These are phyloP conservation scores for Palaemon carinicauda DNA, from an alignment of 1,140 invertebrate genomes.

Conservation along the genomic window DNA sequence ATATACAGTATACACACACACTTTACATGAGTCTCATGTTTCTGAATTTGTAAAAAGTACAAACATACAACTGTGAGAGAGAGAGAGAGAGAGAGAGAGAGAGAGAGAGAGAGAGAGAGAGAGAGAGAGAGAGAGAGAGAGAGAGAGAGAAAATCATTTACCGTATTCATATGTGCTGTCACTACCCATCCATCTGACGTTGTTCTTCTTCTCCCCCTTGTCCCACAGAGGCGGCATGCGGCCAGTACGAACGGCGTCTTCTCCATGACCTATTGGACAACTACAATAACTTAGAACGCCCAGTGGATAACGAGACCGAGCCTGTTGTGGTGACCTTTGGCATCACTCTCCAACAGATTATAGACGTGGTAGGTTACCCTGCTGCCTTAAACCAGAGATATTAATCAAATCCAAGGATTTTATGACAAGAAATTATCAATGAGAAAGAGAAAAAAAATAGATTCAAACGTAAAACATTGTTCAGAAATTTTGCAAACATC, in stretches of 20 bases:
- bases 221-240: constrained; percentile 63
- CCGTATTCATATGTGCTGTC: no score
- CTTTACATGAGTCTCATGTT: no score
- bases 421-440: no score
- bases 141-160: not conserved
- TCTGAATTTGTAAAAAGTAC: not conserved
- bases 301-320: constrained; percentile 95
- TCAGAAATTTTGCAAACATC: no score
- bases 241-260: constrained; percentile 90
- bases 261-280: constrained; percentile 91
- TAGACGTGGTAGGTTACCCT: constrained; percentile 92
- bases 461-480: no score
- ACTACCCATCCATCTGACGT: not conserved
- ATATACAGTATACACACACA: no score
- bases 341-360: constrained; percentile 98
- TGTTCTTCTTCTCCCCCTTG: not conserved
- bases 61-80: not conserved
- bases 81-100: not conserved
- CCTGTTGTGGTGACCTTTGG: constrained; percentile 95
- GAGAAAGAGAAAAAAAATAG: no score
- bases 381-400: constrained; percentile 52
- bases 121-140: not conserved
- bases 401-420: not conserved
- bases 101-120: not conserved
- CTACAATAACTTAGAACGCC: constrained; percentile 97